Evolutionary conservation across 2,113 vertebrate genomes (phyloP).

Genomic region (Campylomormyrus numenius): DNA sequence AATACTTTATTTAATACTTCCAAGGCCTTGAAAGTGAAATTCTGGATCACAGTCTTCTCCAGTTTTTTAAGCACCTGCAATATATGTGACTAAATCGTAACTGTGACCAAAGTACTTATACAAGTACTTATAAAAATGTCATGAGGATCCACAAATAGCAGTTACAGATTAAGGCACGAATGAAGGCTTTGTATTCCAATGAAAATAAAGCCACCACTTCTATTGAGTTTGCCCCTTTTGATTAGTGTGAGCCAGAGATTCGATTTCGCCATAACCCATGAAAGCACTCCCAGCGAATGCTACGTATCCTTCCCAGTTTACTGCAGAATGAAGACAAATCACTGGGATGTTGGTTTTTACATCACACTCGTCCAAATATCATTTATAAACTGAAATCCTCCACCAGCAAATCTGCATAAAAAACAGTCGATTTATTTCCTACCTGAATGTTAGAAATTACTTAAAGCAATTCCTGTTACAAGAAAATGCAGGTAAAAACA

Average conservation of each 20-base stretch:
- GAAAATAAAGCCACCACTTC: background rate
- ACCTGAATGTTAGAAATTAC: background rate
- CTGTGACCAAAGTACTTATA: constrained; percentile 4
- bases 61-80: background rate
- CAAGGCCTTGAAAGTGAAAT: background rate
- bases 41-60: background rate
- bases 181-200: background rate
- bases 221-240: background rate
- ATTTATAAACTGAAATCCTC: background rate
- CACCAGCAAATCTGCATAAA: background rate
- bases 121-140: background rate
- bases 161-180: background rate
- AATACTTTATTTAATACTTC: background rate
- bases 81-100: background rate
- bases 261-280: background rate
- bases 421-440: background rate
- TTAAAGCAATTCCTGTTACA: background rate
- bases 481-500: background rate
- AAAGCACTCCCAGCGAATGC: background rate
- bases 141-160: background rate
- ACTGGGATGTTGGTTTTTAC: background rate
- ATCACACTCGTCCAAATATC: background rate
- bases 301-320: background rate
- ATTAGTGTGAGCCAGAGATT: background rate
- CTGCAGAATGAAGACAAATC: background rate